phyloP scores from a whole-genome alignment of 2,888 invertebrate genomes.

The Leptopilina drosophilae region DNA sequence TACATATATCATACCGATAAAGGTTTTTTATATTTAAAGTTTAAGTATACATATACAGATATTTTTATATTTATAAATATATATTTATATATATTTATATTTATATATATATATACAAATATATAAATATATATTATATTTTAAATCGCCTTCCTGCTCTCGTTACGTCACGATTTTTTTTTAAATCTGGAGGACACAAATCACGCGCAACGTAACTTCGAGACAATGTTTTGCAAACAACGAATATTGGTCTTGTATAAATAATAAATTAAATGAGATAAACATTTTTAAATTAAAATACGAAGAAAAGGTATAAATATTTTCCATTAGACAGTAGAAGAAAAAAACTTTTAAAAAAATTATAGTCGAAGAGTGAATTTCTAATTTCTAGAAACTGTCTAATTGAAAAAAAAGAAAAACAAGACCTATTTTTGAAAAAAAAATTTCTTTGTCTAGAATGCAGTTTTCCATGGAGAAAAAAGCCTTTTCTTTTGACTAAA shows the following conservation, averaged over 20 bases:
- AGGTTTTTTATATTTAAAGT: constrained; percentile 56
- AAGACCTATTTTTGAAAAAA: no score
- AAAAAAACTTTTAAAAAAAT: no score
- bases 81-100: constrained; percentile 73
- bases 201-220: constrained; percentile 48
- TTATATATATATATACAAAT: constrained; percentile 69
- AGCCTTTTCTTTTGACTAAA: no score
- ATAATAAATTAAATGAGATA: no score
- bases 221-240: background rate
- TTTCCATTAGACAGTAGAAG: background rate
- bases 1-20: constrained; percentile 70
- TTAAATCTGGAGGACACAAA: constrained; percentile 43
- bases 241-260: no score
- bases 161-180: constrained; percentile 47
- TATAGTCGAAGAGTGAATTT: no score
- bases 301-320: background rate
- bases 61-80: constrained; percentile 68
- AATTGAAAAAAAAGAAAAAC: no score
- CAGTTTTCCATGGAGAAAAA: no score
- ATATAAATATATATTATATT: no score
- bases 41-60: constrained; percentile 71
- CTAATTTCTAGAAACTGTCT: no score
- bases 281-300: background rate
- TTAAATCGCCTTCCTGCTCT: constrained; percentile 56
- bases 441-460: no score